phyloP scores from a whole-genome alignment of 1,140 invertebrate genomes.

The Drosophila funebris region DNA sequence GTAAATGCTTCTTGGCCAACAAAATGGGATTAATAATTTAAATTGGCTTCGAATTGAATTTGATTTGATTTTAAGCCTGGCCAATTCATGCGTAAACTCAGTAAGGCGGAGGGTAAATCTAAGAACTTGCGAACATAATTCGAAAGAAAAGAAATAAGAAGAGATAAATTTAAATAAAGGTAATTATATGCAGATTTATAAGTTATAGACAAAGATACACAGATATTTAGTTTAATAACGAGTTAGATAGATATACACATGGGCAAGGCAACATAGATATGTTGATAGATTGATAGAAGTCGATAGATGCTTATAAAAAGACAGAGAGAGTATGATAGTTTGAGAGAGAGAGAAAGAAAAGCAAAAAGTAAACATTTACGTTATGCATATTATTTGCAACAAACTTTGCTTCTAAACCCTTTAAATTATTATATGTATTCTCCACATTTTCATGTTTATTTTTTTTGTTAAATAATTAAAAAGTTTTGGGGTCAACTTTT shows the following conservation, averaged over 20 bases:
- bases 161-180: not conserved
- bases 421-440: not conserved
- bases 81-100: constrained; percentile 7
- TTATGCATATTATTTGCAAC: not conserved
- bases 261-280: too few species aligned
- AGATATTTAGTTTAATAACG: too few species aligned
- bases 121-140: not conserved
- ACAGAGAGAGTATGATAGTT: too few species aligned
- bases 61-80: constrained; percentile 20
- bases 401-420: not conserved
- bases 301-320: too few species aligned
- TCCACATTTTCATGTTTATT: not conserved
- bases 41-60: constrained; percentile 31
- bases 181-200: not conserved
- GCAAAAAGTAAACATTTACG: not conserved
- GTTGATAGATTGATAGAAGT: too few species aligned
- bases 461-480: not conserved
- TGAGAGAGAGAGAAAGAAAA: too few species aligned
- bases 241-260: too few species aligned
- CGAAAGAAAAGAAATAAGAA: not conserved
- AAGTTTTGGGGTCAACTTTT: constrained; percentile 4
- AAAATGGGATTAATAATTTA: constrained; percentile 28
- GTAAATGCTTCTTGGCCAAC: not conserved
- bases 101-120: not conserved
- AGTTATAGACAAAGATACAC: not conserved